Evolutionary conservation across 2,888 invertebrate genomes (phyloP).

Genomic region (Acanthacorydalis orientalis): DNA sequence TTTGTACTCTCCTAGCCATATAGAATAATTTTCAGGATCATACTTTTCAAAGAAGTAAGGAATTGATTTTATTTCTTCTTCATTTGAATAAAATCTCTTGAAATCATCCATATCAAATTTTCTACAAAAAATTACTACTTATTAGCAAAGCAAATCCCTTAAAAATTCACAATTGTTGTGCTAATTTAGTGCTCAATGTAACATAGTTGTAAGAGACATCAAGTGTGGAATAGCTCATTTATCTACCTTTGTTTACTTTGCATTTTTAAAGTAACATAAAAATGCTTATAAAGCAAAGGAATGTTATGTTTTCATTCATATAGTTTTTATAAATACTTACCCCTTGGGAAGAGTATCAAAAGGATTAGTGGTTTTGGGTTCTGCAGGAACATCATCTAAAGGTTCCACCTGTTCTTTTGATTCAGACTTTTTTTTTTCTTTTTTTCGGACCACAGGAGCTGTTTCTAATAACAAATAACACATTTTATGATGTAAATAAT

Average conservation of each 20-base stretch:
- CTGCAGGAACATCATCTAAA: slow-evolving; percentile 41
- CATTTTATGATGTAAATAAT: too few relatives aligned
- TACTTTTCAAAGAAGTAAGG: slow-evolving; percentile 99
- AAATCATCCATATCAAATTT: slow-evolving; percentile 93
- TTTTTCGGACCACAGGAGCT: slow-evolving; percentile 21
- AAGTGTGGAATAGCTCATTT: too few relatives aligned
- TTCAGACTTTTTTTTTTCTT: slow-evolving; percentile 24
- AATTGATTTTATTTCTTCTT: slow-evolving; percentile 81
- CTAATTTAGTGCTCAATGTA: too few relatives aligned
- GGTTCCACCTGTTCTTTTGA: slow-evolving; percentile 31
- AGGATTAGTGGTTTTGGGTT: slow-evolving; percentile 80
- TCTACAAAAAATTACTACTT: slow-evolving; percentile 26
- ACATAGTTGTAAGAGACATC: too few relatives aligned
- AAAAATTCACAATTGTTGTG: not conserved
- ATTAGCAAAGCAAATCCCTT: too few relatives aligned
- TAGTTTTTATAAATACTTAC: slow-evolving; percentile 20
- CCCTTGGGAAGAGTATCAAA: slow-evolving; percentile 82
- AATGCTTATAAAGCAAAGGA: too few relatives aligned
- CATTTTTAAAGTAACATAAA: too few relatives aligned
- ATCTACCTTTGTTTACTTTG: too few relatives aligned
- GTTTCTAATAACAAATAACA: not conserved
- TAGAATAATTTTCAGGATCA: slow-evolving; percentile 87
- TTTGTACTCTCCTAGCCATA: slow-evolving; percentile 96
- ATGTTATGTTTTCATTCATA: too few relatives aligned
- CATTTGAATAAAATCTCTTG: slow-evolving; percentile 94